phyloP scores from a whole-genome alignment of 1,140 invertebrate genomes.

The Thaumatotibia leucotreta region DNA sequence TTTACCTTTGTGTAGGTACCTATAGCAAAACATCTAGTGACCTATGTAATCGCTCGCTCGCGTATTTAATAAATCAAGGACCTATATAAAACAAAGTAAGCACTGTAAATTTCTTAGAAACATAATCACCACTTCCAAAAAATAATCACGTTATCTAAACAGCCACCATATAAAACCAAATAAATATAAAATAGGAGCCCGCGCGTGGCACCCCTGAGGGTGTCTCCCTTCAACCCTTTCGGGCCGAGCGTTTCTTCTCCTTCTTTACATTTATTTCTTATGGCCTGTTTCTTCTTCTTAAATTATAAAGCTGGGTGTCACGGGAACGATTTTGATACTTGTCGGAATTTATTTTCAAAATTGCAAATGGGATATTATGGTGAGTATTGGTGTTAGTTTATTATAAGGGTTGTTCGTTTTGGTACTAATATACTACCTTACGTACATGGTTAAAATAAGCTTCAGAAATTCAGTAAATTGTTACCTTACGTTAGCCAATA shows the following conservation, averaged over 20 bases:
- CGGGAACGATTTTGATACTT: constrained; percentile 56
- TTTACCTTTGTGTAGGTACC: no score
- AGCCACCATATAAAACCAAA: neutral
- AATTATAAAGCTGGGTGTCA: constrained; percentile 66
- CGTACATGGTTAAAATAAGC: no score
- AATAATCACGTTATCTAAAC: neutral
- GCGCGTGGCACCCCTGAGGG: constrained; percentile 31
- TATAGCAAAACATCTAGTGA: no score
- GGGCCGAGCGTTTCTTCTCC: constrained; percentile 68
- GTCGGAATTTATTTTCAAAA: constrained; percentile 10
- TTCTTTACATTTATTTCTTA: constrained; percentile 77
- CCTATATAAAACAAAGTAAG: no score
- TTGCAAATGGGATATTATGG: no score
- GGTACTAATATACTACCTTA: neutral
- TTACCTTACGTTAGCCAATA: no score
- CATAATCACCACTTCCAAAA: neutral
- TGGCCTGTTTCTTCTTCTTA: constrained; percentile 77
- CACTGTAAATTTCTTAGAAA: no score
- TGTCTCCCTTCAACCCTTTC: constrained; percentile 65
- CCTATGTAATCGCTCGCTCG: no score
- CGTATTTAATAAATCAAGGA: no score
- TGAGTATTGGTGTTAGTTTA: neutral
- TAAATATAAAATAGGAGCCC: neutral
- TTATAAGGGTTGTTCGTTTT: neutral
- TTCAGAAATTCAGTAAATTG: no score